phyloP scores from a whole-genome alignment of 2,888 invertebrate genomes.

The Lasius platythorax region DNA sequence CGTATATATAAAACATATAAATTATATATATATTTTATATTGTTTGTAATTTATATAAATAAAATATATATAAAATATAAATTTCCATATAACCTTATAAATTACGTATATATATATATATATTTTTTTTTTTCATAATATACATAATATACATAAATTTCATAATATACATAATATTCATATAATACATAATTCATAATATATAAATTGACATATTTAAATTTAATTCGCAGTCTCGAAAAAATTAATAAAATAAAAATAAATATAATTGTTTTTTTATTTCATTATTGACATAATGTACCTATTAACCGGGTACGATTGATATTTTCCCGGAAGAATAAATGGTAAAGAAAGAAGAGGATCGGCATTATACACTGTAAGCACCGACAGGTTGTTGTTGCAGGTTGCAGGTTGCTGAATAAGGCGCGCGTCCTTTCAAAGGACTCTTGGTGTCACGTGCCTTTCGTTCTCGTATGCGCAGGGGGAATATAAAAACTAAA shows the following conservation, averaged over 20 bases:
- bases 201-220: not conserved
- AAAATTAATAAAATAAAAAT: not conserved
- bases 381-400: not conserved
- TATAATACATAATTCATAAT: not conserved
- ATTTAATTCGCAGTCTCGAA: not conserved
- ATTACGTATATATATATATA: not conserved
- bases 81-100: not conserved
- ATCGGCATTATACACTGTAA: not conserved
- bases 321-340: slow-evolving; percentile 20
- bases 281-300: not conserved
- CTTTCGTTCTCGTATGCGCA: slow-evolving; percentile 2
- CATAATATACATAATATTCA: not conserved
- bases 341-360: not conserved
- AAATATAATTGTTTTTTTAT: slow-evolving; percentile 5
- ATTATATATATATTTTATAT: not conserved
- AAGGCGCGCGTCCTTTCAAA: slow-evolving; percentile 15
- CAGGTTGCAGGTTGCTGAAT: not conserved
- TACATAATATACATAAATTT: not conserved
- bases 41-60: not conserved
- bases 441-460: slow-evolving; percentile 57
- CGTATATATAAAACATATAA: not conserved
- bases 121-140: not conserved
- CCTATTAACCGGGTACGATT: not conserved
- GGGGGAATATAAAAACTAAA: not conserved
- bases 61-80: not conserved